Conservation (phyloP, 2,797 vertebrate genomes). For the Hoplostethus atlanticus region DNA sequence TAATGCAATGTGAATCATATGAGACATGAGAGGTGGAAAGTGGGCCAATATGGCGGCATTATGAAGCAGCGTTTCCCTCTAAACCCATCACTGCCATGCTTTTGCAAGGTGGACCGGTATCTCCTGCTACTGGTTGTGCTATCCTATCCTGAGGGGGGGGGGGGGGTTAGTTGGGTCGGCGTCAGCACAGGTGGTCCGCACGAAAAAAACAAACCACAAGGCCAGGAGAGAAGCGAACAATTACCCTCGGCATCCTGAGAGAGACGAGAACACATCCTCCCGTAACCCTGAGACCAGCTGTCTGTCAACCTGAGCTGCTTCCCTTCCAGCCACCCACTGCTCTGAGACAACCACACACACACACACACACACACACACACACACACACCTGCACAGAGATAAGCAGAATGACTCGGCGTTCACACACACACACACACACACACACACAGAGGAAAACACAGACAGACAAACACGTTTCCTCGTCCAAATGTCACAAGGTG, state of each 20-base stretch:
- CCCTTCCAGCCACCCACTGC: constrained; percentile 21
- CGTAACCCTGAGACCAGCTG: constrained; percentile 51
- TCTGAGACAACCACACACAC: constrained; percentile 28
- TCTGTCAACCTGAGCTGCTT: constrained; percentile 51
- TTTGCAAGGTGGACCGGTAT: constrained; percentile 11
- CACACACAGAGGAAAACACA: constrained; percentile 32
- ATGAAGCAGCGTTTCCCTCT: not conserved
- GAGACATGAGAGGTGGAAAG: not conserved
- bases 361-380: constrained; percentile 15
- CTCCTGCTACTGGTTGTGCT: not conserved
- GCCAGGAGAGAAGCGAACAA: constrained; percentile 39
- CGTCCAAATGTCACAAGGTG: constrained; percentile 65
- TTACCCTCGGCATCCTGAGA: constrained; percentile 32
- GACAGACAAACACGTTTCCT: constrained; percentile 35
- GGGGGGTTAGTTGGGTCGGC: constrained; percentile 25
- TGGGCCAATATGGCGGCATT: not conserved
- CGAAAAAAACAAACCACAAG: constrained; percentile 43
- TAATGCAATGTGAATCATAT: too few relatives aligned
- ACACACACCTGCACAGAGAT: constrained; percentile 13
- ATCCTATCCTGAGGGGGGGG: not conserved
- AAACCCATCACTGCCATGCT: not conserved
- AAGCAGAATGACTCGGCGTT: constrained; percentile 48
- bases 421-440: constrained; percentile 24
- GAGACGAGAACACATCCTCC: constrained; percentile 43
- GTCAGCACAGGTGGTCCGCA: constrained; percentile 56